Evolutionary conservation across 2,113 vertebrate genomes (phyloP), one percentile per base, ranked within the genome.

Genomic region (Centropus bengalensis): DNA sequence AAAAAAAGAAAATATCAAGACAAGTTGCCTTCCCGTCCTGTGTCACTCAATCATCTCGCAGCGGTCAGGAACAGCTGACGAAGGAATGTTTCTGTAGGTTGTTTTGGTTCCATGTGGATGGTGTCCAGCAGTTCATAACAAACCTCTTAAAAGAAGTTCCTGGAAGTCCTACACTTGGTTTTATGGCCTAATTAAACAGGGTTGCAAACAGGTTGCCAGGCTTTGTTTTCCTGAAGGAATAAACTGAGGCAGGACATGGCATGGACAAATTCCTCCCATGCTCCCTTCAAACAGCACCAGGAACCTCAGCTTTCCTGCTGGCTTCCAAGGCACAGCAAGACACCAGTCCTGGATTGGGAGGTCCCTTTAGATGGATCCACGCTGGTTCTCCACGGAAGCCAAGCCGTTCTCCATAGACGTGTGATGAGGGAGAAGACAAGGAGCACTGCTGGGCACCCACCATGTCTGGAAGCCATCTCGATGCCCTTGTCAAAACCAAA

Each of bases 401-500:
- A 36, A n/a, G 32, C 0, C 27, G 23, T 22, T 85, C 66, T n/a
- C 21, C 33, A 18, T 4, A 23, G 33, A 30, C 36, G 21, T 2
- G 3, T 8, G 55, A 58, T 0, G 8, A 12, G 13, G 51, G 38
- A 85, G 45, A 60, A 47, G 60, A 54, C 28, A 56, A 88, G 70
- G 76, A 96, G 85, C 38, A 1, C 86, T 52, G 88, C 94, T 92
- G 44, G 6, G 44, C 62, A 22, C 10, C 5, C 12, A 77, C 17
- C 3, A 0, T 16, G 86, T 59, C 14, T 66, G 82, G 54, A 47
- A 89, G 81, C 32, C 23, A 74, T 11, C 66, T 66, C 6, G 51
- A 54, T 87, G 89, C 51, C 62, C 92, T 93, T 89, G 44, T 60
- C 38, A 86, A 82, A 89, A 63, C n/a, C 82, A 75, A 79, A 19